Evolutionary conservation across 2,113 vertebrate species (phyloP).

Genomic region (Condylura cristata): DNA sequence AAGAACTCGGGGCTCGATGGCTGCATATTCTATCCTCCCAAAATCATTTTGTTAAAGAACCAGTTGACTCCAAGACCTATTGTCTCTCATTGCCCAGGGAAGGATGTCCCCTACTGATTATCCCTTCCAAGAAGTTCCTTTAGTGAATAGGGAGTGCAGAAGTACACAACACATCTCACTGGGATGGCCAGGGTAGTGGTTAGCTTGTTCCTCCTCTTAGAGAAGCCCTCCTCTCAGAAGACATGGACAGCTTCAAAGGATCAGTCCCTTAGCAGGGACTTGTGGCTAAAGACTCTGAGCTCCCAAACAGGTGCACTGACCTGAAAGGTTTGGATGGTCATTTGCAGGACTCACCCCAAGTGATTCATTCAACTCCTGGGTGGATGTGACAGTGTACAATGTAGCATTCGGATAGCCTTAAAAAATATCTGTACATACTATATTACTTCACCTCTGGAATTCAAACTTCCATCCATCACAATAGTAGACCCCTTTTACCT

Average conservation of each 20-base stretch:
- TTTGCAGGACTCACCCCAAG: slow-evolving; percentile 44
- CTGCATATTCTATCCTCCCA: neutral
- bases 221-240: neutral
- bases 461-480: neutral
- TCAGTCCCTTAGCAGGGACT: neutral
- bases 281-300: neutral
- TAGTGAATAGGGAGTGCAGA: neutral
- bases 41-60: slow-evolving; percentile 40
- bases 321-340: neutral
- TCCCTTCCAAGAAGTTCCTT: neutral
- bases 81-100: neutral
- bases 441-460: neutral
- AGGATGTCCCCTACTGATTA: neutral
- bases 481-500: neutral
- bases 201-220: neutral
- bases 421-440: neutral
- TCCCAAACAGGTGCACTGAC: neutral
- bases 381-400: slow-evolving; percentile 52
- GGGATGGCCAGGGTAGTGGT: neutral
- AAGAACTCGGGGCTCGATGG: neutral
- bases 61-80: neutral
- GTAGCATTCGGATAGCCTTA: slow-evolving; percentile 45
- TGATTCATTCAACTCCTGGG: slow-evolving; percentile 56
- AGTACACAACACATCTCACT: neutral
- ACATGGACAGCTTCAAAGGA: neutral